phyloP scores from a whole-genome alignment of 2,888 invertebrate genomes.

The Caenorhabditis zanzibari region DNA sequence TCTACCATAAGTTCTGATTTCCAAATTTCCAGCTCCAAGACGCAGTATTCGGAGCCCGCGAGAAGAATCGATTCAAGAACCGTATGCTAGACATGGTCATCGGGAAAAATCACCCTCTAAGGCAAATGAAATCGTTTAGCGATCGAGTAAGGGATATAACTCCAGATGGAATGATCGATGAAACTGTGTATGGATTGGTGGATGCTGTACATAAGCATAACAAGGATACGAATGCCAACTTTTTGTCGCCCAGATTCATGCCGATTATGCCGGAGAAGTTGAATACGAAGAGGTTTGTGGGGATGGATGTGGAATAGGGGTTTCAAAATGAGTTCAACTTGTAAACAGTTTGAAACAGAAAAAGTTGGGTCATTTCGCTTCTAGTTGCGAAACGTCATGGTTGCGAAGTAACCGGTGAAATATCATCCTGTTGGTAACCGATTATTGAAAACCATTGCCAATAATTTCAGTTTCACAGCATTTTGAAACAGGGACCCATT shows the following conservation, averaged over 20 bases:
- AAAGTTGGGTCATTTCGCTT: too few species aligned
- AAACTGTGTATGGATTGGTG: conserved; percentile 70
- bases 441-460: too few species aligned
- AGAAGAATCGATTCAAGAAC: conserved; percentile 68
- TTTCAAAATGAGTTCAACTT: too few species aligned
- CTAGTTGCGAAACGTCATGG: too few species aligned
- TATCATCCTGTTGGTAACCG: too few species aligned
- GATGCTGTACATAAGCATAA: conserved; percentile 71
- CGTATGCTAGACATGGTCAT: conserved; percentile 77
- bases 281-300: conserved; percentile 54
- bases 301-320: too few species aligned
- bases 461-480: too few species aligned
- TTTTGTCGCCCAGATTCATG: conserved; percentile 76
- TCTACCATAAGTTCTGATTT: neutral
- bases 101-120: conserved; percentile 72
- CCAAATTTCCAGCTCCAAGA: conserved; percentile 69
- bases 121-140: conserved; percentile 53
- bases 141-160: conserved; percentile 67
- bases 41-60: conserved; percentile 56
- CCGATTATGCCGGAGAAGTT: conserved; percentile 74
- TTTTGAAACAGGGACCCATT: too few species aligned
- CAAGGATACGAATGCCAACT: conserved; percentile 70
- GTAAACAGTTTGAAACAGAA: too few species aligned
- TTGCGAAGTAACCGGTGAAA: too few species aligned
- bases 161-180: conserved; percentile 65